phyloP scores from a whole-genome alignment of 1,140 invertebrate species.

The Drosophila lowei region DNA sequence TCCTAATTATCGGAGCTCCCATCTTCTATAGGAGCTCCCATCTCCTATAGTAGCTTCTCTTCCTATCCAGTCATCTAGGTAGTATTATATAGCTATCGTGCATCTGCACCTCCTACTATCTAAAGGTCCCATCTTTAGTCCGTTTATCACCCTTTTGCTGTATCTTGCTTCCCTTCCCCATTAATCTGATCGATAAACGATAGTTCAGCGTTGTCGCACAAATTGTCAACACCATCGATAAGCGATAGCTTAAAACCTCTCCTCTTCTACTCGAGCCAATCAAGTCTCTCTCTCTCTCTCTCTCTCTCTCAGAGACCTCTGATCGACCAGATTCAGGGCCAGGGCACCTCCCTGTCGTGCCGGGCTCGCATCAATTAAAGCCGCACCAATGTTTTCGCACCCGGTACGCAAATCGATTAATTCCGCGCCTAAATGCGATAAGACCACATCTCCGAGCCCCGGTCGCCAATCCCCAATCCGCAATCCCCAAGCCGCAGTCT shows the following conservation, averaged over 20 bases:
- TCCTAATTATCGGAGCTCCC: too few relatives aligned
- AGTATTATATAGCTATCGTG: too few relatives aligned
- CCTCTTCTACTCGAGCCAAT: constrained; percentile 1
- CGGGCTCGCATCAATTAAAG: constrained; percentile 73
- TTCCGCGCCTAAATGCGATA: constrained; percentile 78
- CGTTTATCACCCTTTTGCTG: too few relatives aligned
- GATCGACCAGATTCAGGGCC: too few relatives aligned
- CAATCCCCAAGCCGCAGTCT: not conserved
- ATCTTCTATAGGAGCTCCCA: too few relatives aligned
- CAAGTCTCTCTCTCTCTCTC: constrained; percentile 1
- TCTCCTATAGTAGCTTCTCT: too few relatives aligned
- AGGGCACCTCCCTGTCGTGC: constrained; percentile 53
- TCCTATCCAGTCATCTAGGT: too few relatives aligned
- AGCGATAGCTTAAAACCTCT: constrained; percentile 16
- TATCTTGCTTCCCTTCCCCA: not conserved
- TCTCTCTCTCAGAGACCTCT: too few relatives aligned
- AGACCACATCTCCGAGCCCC: constrained; percentile 25
- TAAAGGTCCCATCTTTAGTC: too few relatives aligned
- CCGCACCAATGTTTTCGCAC: constrained; percentile 83
- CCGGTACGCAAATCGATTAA: constrained; percentile 81
- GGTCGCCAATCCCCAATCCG: too few relatives aligned
- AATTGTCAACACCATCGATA: constrained; percentile 66
- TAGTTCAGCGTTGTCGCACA: constrained; percentile 36
- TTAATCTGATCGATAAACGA: constrained; percentile 25
- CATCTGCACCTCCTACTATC: too few relatives aligned